Conservation (phyloP, 1,140 invertebrate species). For the Trachymyrmex septentrionalis region DNA sequence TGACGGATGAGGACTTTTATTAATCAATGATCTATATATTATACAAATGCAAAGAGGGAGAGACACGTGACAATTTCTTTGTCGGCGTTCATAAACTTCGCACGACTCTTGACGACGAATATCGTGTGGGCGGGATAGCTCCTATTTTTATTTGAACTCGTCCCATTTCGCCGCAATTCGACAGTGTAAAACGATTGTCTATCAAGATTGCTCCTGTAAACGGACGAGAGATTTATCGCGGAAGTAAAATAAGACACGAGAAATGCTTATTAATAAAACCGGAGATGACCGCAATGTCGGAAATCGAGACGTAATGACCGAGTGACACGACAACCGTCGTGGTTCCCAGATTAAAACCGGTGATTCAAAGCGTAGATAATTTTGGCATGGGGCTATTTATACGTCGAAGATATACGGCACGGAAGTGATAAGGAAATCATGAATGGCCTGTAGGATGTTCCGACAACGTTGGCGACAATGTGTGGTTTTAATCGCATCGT, state of each 20-base stretch:
- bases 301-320: constrained; percentile 23
- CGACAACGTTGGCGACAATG: neutral
- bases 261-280: constrained; percentile 35
- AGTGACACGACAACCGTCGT: neutral
- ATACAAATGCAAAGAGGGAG: constrained; percentile 18
- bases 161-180: constrained; percentile 70
- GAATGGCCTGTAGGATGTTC: neutral
- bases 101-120: constrained; percentile 2
- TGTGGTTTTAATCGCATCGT: neutral
- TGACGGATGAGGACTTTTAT: neutral
- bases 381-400: constrained; percentile 29
- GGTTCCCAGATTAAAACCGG: neutral
- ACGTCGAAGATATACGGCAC: neutral
- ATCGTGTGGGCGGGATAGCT: constrained; percentile 74
- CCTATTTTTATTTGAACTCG: constrained; percentile 78
- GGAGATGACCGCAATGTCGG: neutral
- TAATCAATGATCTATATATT: constrained; percentile 11
- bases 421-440: constrained; percentile 2
- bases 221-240: constrained; percentile 46
- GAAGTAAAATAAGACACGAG: constrained; percentile 23
- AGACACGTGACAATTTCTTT: constrained; percentile 26
- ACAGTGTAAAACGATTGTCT: neutral
- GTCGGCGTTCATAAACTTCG: constrained; percentile 27
- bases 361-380: neutral
- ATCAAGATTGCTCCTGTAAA: constrained; percentile 54